Evolutionary conservation across 2,113 vertebrate genomes (phyloP), one percentile per base, ranked within the genome.

Genomic region (Dascyllus trimaculatus): DNA sequence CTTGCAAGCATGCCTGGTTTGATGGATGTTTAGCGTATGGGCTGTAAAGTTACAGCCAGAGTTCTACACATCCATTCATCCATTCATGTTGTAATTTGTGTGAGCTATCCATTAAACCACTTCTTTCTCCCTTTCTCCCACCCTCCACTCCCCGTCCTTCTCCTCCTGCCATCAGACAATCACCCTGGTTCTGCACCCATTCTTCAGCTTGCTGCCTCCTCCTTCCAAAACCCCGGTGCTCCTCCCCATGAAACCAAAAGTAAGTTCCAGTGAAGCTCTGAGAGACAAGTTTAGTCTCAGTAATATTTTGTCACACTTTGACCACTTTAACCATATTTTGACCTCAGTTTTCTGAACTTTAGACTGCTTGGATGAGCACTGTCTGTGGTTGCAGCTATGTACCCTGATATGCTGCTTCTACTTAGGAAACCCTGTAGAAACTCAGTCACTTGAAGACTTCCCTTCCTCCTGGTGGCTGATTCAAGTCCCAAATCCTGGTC

Each of bases 151-250:
- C 68, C 68, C 63, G 63, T 58, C 43, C 71, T 63, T 70, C 78
- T 67, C 76, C 78, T 67, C 81, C 79, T 67, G 83, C 73, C 88
- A 91, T 93, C 92, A 95, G 95, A 95, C 91, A 93, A 91, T 93
- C 95, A 95, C 84, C 90, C 94, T 85, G 94, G 94, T 88, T 94
- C 95, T 91, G 92, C 94, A 81, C 94, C 95, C 92, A 94, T 95
- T 60, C 93, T 94, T 89, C 95, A 95, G 92, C 94, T 95, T 92
- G 93, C 95, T 75, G 91, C 93, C 74, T 84, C 94, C 90, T 93
- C 94, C 93, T 95, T 94, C 89, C 94, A 94, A 91, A 94, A 94
- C 84, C 85, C 93, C 0, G 94, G 93, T 69, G 93, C 79, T 32
- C 89, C 93, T 77, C 88, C 94, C 29, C 93, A 95, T 76, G 94